Conservation (phyloP, 1,140 invertebrate species). For the Trigoniulus corallinus region DNA sequence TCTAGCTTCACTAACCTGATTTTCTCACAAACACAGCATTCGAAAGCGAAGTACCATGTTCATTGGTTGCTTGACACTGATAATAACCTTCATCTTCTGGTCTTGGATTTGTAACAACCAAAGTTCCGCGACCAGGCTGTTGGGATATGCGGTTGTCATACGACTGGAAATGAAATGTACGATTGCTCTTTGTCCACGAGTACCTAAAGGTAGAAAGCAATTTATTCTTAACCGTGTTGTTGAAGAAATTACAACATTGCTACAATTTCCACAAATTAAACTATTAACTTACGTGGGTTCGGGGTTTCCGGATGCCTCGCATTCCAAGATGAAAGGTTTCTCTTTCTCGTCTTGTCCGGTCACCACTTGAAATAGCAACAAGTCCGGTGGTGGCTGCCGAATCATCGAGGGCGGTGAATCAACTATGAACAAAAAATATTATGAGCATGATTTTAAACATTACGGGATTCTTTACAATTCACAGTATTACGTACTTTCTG, state of each 20-base stretch:
- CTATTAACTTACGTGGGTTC: constrained; percentile 53
- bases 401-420: constrained; percentile 56
- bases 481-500: too few relatives aligned
- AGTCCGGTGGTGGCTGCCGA: constrained; percentile 77
- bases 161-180: constrained; percentile 66
- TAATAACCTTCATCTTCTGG: constrained; percentile 85
- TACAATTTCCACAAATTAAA: background rate
- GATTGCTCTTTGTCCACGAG: constrained; percentile 90
- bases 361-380: constrained; percentile 78
- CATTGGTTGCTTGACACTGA: constrained; percentile 91
- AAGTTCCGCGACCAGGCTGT: constrained; percentile 74
- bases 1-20: constrained; percentile 31
- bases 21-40: constrained; percentile 91
- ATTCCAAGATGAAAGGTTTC: constrained; percentile 86
- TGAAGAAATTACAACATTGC: too few relatives aligned
- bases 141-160: constrained; percentile 87
- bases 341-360: constrained; percentile 61
- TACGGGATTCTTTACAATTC: too few relatives aligned
- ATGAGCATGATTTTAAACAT: too few relatives aligned
- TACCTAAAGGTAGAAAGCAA: constrained; percentile 44
- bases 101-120: constrained; percentile 70
- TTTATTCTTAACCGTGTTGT: background rate
- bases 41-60: constrained; percentile 82
- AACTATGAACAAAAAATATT: too few relatives aligned
- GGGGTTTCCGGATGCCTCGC: constrained; percentile 82